Base-by-base conservation (phyloP, 2,888 invertebrate species). In the Parnassius apollo region DNA sequence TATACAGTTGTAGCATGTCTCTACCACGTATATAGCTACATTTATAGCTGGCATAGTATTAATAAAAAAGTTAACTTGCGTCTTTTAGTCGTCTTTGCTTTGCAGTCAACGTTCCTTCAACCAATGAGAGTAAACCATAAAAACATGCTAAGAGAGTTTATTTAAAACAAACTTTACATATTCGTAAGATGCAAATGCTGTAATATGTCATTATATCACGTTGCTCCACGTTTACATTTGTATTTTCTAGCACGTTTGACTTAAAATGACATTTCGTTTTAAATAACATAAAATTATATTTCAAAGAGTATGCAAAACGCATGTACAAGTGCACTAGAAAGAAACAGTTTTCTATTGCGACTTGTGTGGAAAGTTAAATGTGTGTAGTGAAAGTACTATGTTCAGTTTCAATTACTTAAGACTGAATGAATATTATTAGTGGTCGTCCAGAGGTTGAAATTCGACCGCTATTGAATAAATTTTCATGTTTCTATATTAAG, bases 261-360 rank as follows among this genome's bases (percentile, higher is more conserved):
- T 55, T 45, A 1, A 55, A 22, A 55, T 42, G 18, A 45, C 18
- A 22, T 45, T 55, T 45, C 9, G 9, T 22, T 13, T 4, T 55
- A 10, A 55, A 55, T 45, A 9, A 35, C 25, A 56, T 56, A 10
- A 11, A 55, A 46, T 25, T 56, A 57, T 2, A 9, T 35, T 7
- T 35, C 4, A 35, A 48, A 25, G 0, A 9, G 55, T 46, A 13
- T 44, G 42, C 35, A 2, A 57, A 48, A 42, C 42, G n/a, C 13
- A 13, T n/a, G 13, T 35, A 13, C 7, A 55, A 0, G 9, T 35
- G 9, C 42, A 9, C 11, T 11, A n/a, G 13, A 7, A 18, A 46
- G 11, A 25, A 57, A 13, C 35, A 42, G 42, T 57, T 57, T 57
- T 57, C 57, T 4, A 35, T 4, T 57, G 18, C 42, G 11, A 57